These are phyloP conservation scores for Ornithorhynchus anatinus DNA, from an alignment of 2,113 vertebrate genomes.

Conservation along the genomic window DNA sequence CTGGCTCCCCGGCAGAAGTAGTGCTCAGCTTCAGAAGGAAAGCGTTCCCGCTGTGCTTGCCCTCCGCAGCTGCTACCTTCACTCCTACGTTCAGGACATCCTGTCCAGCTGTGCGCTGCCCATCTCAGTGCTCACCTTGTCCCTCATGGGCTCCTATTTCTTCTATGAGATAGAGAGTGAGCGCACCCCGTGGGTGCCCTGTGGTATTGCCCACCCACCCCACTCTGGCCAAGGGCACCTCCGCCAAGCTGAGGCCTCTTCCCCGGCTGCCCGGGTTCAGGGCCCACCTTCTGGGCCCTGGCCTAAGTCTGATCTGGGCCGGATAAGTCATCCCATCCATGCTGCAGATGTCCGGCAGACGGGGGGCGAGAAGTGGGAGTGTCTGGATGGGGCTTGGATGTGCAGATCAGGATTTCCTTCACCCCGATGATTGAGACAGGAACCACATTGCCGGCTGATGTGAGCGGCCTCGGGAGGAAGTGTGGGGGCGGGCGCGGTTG, in stretches of 20 bases:
- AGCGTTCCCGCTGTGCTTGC: not conserved
- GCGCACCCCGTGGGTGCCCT: conserved; percentile 53
- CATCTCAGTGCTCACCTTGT: conserved; percentile 87
- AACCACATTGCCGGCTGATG: conserved; percentile 64
- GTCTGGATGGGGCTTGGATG: too few relatives aligned
- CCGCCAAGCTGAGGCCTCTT: too few relatives aligned
- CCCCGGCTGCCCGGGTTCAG: too few relatives aligned
- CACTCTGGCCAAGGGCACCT: too few relatives aligned
- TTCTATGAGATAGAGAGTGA: conserved; percentile 89
- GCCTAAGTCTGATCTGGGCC: too few relatives aligned
- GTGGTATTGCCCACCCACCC: too few relatives aligned
- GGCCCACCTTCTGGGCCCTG: too few relatives aligned
- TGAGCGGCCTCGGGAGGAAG: conserved; percentile 36
- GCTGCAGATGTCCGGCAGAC: too few relatives aligned
- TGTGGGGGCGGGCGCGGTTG: too few relatives aligned
- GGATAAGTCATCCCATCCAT: too few relatives aligned
- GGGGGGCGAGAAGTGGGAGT: too few relatives aligned
- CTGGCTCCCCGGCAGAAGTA: fast-evolving
- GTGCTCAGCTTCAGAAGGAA: too few relatives aligned
- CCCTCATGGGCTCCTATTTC: conserved; percentile 86
- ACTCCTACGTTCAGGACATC: conserved; percentile 83
- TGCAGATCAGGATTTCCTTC: conserved; percentile 64
- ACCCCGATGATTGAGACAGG: conserved; percentile 58
- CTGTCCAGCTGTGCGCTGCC: conserved; percentile 93
- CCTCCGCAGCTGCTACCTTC: conserved; percentile 84